Evolutionary conservation across 2,113 vertebrate species (phyloP).

Genomic region (Sylvia atricapilla): DNA sequence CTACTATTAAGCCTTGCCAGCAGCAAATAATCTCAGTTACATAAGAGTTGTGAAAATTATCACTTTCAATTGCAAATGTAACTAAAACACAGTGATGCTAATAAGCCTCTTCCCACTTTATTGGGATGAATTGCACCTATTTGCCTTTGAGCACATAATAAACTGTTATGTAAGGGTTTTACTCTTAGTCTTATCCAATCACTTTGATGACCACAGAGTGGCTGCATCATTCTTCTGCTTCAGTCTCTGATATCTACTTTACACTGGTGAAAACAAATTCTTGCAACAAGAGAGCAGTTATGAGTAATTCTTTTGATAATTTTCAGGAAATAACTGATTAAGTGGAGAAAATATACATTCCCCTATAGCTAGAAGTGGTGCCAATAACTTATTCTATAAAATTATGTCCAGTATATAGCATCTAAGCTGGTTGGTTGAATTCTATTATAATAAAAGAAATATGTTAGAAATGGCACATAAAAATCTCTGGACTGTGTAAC

Average conservation of each 20-base stretch:
- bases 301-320: not conserved
- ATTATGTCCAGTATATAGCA: not conserved
- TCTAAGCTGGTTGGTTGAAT: not conserved
- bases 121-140: not conserved
- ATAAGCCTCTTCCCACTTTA: not conserved
- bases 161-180: not conserved
- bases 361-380: not conserved
- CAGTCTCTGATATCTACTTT: not conserved
- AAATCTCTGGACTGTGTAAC: conserved; percentile 37
- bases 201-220: not conserved
- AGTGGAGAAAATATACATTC: not conserved
- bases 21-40: not conserved
- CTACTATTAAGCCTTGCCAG: not conserved
- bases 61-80: not conserved
- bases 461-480: not conserved
- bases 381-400: not conserved
- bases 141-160: not conserved
- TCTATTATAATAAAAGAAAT: not conserved
- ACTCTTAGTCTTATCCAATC: not conserved
- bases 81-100: not conserved
- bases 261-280: not conserved
- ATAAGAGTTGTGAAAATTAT: not conserved
- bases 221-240: not conserved
- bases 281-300: not conserved
- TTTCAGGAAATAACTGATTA: not conserved